These are phyloP conservation scores for Ciconia nigra DNA, from an alignment of 2,797 vertebrate species.

Conservation along the genomic window DNA sequence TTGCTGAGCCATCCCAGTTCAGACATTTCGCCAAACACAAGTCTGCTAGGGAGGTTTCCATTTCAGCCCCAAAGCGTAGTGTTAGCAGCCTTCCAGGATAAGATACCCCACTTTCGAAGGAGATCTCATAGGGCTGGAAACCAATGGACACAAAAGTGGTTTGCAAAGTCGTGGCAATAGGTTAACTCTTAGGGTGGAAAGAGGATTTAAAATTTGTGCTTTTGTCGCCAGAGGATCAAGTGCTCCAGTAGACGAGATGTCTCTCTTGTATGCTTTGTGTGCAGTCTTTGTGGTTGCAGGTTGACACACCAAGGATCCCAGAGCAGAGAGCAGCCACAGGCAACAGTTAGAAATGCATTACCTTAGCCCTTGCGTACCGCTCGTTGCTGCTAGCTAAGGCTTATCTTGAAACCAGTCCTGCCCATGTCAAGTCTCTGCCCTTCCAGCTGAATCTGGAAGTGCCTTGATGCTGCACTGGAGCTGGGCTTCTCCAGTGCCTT, in stretches of 20 bases:
- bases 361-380: background rate
- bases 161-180: background rate
- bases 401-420: background rate
- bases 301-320: background rate
- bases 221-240: background rate
- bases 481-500: background rate
- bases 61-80: background rate
- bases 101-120: background rate
- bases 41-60: background rate
- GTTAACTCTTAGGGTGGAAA: background rate
- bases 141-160: background rate
- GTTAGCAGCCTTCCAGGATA: background rate
- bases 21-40: background rate
- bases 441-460: background rate
- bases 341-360: background rate
- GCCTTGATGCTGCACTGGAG: accelerated
- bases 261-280: background rate
- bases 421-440: background rate
- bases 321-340: background rate
- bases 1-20: background rate
- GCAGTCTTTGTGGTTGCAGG: background rate
- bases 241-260: background rate
- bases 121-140: background rate
- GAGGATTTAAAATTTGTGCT: background rate
- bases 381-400: background rate